These are phyloP conservation scores for Rousettus madagascariensis DNA, from an alignment of 2,797 vertebrate species.

Conservation along the genomic window DNA sequence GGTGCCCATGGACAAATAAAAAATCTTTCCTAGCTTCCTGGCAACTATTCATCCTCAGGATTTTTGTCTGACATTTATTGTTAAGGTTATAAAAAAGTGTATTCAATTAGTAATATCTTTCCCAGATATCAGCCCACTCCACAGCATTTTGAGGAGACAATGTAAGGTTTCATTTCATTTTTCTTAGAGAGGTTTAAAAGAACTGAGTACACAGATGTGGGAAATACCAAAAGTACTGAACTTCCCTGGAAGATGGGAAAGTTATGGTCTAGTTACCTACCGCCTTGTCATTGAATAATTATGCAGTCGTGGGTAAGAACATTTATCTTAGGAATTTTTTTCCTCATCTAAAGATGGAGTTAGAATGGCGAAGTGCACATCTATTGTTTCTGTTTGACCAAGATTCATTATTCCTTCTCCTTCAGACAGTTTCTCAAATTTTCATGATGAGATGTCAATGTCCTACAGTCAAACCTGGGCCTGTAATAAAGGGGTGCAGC, in stretches of 20 bases:
- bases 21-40: neutral
- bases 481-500: neutral
- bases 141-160: neutral
- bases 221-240: neutral
- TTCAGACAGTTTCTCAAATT: neutral
- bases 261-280: neutral
- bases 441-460: neutral
- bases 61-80: slow-evolving; percentile 23
- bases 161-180: neutral
- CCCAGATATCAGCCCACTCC: neutral
- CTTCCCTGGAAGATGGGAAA: neutral
- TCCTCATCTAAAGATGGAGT: neutral
- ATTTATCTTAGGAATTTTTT: neutral
- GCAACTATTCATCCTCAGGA: neutral
- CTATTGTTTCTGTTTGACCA: neutral
- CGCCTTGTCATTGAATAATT: neutral
- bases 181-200: neutral
- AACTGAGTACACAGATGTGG: neutral
- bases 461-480: neutral
- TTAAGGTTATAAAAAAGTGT: neutral
- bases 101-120: neutral
- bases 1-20: neutral
- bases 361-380: neutral
- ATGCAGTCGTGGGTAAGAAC: fast-evolving
- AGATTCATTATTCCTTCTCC: neutral